phyloP scores from a whole-genome alignment of 2,113 vertebrate species.

The Cyanoliseus patagonus region DNA sequence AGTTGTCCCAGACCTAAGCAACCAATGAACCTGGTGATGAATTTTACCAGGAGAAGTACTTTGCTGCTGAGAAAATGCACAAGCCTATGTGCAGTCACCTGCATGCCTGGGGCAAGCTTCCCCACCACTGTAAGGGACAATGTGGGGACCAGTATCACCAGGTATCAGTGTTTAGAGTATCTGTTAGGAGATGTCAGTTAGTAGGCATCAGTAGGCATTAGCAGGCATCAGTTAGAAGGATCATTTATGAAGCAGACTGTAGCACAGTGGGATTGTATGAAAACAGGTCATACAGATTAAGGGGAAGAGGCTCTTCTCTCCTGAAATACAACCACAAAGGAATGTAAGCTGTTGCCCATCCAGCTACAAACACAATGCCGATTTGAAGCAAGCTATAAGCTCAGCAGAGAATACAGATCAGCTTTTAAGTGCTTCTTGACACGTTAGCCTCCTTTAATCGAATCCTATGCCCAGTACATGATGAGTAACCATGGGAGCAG shows the following conservation, averaged over 20 bases:
- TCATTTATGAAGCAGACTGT: background rate
- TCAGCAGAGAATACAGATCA: background rate
- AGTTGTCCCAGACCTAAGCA: background rate
- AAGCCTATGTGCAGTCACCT: background rate
- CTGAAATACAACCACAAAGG: background rate
- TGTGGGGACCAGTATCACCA: background rate
- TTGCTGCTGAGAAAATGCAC: background rate
- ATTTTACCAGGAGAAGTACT: background rate
- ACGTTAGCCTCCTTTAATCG: background rate
- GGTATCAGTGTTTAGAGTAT: background rate
- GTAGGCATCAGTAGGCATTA: background rate
- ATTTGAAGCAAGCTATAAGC: background rate
- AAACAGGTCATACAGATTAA: background rate
- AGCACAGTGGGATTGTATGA: background rate
- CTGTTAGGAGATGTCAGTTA: background rate
- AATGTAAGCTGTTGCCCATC: background rate
- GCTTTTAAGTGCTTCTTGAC: background rate
- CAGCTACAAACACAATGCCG: background rate
- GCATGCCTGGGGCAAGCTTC: background rate
- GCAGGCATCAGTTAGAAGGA: background rate
- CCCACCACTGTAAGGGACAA: background rate
- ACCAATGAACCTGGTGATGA: background rate
- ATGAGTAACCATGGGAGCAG: background rate
- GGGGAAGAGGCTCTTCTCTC: background rate
- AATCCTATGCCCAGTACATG: background rate